These are phyloP conservation scores for Laterallus jamaicensis DNA, from an alignment of 2,113 vertebrate genomes.

Conservation along the genomic window DNA sequence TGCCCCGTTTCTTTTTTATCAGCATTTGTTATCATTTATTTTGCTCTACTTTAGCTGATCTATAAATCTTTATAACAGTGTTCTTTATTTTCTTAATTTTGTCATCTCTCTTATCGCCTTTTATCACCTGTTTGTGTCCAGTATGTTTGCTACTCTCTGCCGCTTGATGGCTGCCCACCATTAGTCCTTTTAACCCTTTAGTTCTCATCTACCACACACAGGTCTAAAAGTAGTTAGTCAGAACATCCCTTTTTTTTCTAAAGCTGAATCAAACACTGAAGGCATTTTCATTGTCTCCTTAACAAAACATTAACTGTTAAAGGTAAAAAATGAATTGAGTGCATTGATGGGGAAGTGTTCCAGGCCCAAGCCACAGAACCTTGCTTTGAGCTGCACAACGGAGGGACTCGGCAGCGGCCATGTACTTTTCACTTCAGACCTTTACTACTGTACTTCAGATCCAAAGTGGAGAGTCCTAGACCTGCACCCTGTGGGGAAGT, in stretches of 20 bases:
- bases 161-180: neutral
- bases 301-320: neutral
- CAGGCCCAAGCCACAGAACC: neutral
- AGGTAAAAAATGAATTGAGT: neutral
- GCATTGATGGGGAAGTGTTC: neutral
- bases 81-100: constrained; percentile 74
- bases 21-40: constrained; percentile 67
- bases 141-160: constrained; percentile 45
- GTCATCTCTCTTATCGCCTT: constrained; percentile 55
- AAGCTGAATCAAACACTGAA: neutral
- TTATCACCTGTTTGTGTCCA: constrained; percentile 73
- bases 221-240: neutral
- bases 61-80: constrained; percentile 73
- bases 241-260: neutral
- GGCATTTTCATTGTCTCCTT: neutral
- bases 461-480: neutral
- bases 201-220: neutral
- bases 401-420: neutral
- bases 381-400: neutral
- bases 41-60: constrained; percentile 60
- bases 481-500: neutral
- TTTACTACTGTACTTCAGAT: neutral
- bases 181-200: constrained; percentile 4
- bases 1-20: constrained; percentile 71
- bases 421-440: neutral